A percentile compares a stretch with the other conserved stretches of the same genome.
Conservation (phyloP, 2,113 vertebrate genomes). For the Crotophaga sulcirostris region DNA sequence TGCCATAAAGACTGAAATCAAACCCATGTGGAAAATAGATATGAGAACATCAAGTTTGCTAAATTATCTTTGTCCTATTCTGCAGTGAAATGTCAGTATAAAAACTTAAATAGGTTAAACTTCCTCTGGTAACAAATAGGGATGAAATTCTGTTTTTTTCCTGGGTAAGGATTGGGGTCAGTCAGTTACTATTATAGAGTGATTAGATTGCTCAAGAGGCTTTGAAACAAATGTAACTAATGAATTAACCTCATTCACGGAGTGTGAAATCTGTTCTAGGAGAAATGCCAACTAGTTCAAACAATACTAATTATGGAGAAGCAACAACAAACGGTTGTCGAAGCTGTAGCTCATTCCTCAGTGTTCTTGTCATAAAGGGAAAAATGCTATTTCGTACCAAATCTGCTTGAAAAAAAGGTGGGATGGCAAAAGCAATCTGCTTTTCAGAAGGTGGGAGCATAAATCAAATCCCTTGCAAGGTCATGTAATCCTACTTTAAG, state of each 20-base stretch:
- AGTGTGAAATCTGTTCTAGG: constrained; percentile 65
- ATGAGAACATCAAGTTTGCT: not conserved
- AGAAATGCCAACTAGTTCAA: constrained; percentile 59
- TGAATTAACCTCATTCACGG: constrained; percentile 65
- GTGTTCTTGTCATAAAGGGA: not conserved
- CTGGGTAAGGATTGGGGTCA: constrained; percentile 46
- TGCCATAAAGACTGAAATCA: not conserved
- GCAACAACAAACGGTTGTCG: not conserved
- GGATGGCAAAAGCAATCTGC: not conserved
- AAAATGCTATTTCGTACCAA: not conserved
- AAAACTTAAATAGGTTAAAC: constrained; percentile 17
- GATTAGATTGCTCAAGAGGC: constrained; percentile 57
- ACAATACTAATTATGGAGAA: constrained; percentile 54
- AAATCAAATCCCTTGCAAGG: not conserved
- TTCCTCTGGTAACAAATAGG: not conserved
- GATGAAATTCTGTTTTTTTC: not conserved
- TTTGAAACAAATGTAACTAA: constrained; percentile 71
- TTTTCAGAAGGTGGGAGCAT: not conserved
- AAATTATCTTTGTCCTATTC: not conserved
- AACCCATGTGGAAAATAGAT: not conserved
- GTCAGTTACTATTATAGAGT: constrained; percentile 54
- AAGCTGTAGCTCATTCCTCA: not conserved
- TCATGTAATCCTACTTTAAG: not conserved
- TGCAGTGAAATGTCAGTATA: not conserved
- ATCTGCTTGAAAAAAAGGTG: not conserved